Base-by-base conservation (phyloP, 2,888 invertebrate species). In the Tolmerus cingulatus region DNA sequence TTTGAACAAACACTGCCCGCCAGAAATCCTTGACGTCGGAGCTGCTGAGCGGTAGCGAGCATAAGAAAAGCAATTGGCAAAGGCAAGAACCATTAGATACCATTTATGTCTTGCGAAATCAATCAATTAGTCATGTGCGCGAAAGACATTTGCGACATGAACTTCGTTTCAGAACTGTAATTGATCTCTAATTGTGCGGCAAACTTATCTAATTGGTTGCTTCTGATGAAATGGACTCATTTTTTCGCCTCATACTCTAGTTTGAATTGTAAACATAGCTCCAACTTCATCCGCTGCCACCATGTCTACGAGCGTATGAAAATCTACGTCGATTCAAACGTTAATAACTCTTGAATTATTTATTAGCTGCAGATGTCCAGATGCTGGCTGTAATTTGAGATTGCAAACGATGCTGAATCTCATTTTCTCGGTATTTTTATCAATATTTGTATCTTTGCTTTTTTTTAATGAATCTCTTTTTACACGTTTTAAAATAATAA, bases 51-150 rank as follows among this genome's bases (percentile, higher is more conserved):
- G 27, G 14, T 19, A 30, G 57, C 55, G 34, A 37, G 30, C 8
- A 82, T 30, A 27, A 40, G 81, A 81, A 78, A 78, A 78, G 37
- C 78, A 43, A 78, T 40, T 78, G 37, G 43, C 27, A 78, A 78
- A 46, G 5, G 27, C 19, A 23, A 40, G 46, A 78, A 12, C 78
- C 27, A 78, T 78, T 78, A 46, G 46, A 14, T 30, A 82, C 82
- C 82, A 82, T 82, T 82, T 82, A 82, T 55, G 82, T 82, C 82
- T 82, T 82, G 82, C 57, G 82, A 82, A 82, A 82, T 82, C 82
- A 55, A 82, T 82, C 82, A 82, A 82, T 55, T 82, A 57, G 34
- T 51, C 30, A 55, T 51, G 30, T 82, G 30, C 27, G 51, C 27
- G 55, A 27, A 51, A 37, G 82, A 57, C 57, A 82, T 55, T 51